These are phyloP conservation scores for Oreotrochilus melanogaster DNA, from an alignment of 2,113 vertebrate genomes.

Conservation along the genomic window DNA sequence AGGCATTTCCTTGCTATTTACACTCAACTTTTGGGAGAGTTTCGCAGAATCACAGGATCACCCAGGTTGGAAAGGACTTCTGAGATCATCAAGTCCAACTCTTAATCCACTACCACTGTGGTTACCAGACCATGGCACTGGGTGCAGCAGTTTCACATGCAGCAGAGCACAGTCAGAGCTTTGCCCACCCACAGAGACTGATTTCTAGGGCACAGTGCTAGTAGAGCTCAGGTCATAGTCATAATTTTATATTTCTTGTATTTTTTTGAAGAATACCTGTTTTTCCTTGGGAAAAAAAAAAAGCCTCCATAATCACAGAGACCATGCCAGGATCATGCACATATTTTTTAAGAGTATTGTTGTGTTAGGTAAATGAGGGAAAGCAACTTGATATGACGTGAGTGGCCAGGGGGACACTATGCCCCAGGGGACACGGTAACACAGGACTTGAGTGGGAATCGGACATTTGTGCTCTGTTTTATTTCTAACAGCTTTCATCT, in stretches of 20 bases:
- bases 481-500: too few species aligned
- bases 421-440: fast-evolving
- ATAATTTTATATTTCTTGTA: not conserved
- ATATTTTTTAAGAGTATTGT: not conserved
- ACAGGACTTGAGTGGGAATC: not conserved
- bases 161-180: not conserved
- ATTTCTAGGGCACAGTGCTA: fast-evolving
- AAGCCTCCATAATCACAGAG: not conserved
- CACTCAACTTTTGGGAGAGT: not conserved
- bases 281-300: not conserved
- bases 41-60: not conserved
- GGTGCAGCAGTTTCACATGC: not conserved
- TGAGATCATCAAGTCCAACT: too few species aligned
- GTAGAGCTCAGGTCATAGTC: not conserved
- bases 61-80: too few species aligned
- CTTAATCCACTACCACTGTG: too few species aligned
- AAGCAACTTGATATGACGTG: not conserved
- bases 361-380: not conserved
- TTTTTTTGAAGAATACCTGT: too few species aligned
- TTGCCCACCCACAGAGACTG: not conserved
- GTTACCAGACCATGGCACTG: too few species aligned
- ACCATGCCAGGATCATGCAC: not conserved
- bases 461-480: fast-evolving
- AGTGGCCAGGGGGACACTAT: too few species aligned
- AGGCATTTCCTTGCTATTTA: not conserved